Conservation (phyloP, 2,113 vertebrate genomes). For the Toxotes chatareus region DNA sequence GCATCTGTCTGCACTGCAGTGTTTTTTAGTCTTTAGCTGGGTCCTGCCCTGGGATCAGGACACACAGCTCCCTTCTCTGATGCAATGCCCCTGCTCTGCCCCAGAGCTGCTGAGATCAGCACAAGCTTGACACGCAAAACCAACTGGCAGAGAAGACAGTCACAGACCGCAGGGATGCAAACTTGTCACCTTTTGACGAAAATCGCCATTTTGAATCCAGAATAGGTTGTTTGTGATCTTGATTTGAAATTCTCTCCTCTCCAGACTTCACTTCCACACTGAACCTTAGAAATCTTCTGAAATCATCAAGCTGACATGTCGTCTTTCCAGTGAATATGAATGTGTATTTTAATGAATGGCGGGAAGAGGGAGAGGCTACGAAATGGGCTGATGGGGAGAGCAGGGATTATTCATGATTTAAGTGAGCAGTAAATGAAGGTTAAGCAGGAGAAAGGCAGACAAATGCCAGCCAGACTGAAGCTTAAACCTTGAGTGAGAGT, state of each 20-base stretch:
- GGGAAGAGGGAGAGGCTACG: neutral
- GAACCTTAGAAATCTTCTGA: slow-evolving; percentile 14
- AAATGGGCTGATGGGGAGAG: slow-evolving; percentile 12
- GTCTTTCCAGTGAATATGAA: neutral
- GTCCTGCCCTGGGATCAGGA: slow-evolving; percentile 45
- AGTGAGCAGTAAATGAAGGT: slow-evolving; percentile 36
- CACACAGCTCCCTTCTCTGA: slow-evolving; percentile 39
- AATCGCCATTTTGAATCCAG: too few relatives aligned
- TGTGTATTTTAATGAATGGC: neutral
- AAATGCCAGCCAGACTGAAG: slow-evolving; percentile 30
- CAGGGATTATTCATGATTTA: slow-evolving; percentile 22
- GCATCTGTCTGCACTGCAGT: slow-evolving; percentile 50
- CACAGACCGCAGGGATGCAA: neutral
- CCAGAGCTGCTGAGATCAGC: slow-evolving; percentile 66
- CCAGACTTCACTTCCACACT: neutral
- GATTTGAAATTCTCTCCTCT: neutral
- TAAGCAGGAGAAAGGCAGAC: slow-evolving; percentile 8
- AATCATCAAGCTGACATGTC: neutral
- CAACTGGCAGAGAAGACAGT: slow-evolving; percentile 19
- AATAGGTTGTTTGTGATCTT: too few relatives aligned
- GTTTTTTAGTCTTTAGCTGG: slow-evolving; percentile 37
- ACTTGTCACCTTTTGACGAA: too few relatives aligned
- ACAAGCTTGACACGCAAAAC: slow-evolving; percentile 53
- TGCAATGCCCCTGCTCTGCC: slow-evolving; percentile 27
- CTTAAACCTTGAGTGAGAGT: slow-evolving; percentile 14